Evolutionary conservation across 1,140 invertebrate species (phyloP).

Genomic region (Coptotermes formosanus): DNA sequence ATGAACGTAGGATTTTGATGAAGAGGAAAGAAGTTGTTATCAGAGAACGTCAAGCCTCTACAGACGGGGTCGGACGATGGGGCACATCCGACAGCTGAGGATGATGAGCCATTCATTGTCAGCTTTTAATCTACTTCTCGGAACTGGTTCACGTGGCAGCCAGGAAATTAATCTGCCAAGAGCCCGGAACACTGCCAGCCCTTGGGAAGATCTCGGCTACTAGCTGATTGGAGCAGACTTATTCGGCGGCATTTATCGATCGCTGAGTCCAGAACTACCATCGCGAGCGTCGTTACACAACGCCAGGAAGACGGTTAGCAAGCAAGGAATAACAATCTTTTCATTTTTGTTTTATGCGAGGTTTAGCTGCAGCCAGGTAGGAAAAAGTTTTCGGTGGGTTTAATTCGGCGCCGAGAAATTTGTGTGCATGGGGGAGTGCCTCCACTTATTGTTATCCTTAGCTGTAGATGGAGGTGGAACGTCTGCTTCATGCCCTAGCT

Average conservation of each 20-base stretch:
- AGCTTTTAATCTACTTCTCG: constrained; percentile 12
- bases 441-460: no score
- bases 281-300: neutral
- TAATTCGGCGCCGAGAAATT: no score
- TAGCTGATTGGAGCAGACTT: neutral
- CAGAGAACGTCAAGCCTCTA: neutral
- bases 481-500: no score
- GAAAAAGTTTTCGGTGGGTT: no score
- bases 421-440: no score
- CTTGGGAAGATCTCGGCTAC: neutral
- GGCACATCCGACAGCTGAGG: neutral
- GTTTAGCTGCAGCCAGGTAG: no score
- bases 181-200: neutral
- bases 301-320: no score
- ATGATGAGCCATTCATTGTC: constrained; percentile 6
- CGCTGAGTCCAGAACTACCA: neutral
- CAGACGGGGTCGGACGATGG: no score
- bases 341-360: no score
- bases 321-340: no score
- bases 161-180: constrained; percentile 15
- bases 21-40: constrained; percentile 14
- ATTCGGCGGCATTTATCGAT: neutral
- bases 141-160: neutral
- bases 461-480: no score
- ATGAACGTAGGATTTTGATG: neutral